phyloP scores from a whole-genome alignment of 2,888 invertebrate genomes.

The Tetropium fuscum region DNA sequence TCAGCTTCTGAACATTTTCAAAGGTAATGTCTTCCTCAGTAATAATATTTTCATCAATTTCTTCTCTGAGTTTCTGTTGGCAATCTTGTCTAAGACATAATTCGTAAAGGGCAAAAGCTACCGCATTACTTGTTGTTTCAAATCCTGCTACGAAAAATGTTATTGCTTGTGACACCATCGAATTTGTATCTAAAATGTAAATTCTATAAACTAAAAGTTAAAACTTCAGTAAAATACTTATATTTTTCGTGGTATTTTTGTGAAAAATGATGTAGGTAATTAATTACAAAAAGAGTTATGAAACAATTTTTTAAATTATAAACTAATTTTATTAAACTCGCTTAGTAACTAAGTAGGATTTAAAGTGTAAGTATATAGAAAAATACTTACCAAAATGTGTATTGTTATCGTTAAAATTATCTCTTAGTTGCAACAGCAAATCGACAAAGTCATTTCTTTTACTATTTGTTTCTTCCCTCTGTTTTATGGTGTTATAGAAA shows the following conservation, averaged over 20 bases:
- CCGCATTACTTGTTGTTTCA: constrained; percentile 68
- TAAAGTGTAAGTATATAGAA: too few species aligned
- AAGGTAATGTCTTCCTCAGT: constrained; percentile 63
- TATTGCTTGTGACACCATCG: constrained; percentile 64
- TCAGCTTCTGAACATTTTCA: constrained; percentile 67
- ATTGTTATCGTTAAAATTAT: constrained; percentile 49
- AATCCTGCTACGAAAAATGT: constrained; percentile 69
- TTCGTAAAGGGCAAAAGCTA: constrained; percentile 65
- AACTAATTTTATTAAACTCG: too few species aligned
- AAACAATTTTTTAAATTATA: too few species aligned
- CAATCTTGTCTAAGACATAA: constrained; percentile 64
- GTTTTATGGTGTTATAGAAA: constrained; percentile 56
- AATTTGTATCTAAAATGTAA: constrained; percentile 55
- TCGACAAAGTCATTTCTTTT: constrained; percentile 66
- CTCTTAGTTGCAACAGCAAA: constrained; percentile 60
- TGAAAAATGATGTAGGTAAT: too few species aligned
- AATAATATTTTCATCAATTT: constrained; percentile 60
- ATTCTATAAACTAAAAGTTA: not conserved
- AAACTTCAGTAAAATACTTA: too few species aligned
- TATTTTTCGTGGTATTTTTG: too few species aligned
- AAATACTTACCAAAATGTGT: constrained; percentile 43
- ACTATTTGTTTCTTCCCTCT: constrained; percentile 51
- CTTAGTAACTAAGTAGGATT: too few species aligned
- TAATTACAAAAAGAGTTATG: too few species aligned
- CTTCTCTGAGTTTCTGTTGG: constrained; percentile 66